Percentiles rank a stretch among this genome's conserved stretches.
Conservation (phyloP, 2,888 invertebrate species). For the Hylaea fasciaria region DNA sequence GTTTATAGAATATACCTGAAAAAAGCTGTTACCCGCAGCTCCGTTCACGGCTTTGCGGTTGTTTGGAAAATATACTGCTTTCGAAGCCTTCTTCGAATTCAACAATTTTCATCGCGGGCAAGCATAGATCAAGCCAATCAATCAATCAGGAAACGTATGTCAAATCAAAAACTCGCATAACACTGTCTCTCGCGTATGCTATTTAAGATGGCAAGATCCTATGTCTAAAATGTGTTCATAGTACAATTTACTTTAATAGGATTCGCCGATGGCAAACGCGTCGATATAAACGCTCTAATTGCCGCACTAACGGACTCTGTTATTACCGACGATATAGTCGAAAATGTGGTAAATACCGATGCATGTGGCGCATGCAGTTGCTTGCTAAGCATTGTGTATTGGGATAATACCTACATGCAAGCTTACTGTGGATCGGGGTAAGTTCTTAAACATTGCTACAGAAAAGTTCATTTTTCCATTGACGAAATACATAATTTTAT, state of each 20-base stretch:
- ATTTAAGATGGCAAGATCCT: conserved; percentile 56
- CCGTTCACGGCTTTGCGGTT: no score
- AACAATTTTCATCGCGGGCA: no score
- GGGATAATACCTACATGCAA: conserved; percentile 23
- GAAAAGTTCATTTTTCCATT: no score
- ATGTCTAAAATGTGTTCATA: conserved; percentile 54
- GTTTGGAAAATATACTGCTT: no score
- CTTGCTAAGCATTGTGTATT: conserved; percentile 36
- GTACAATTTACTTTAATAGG: conserved; percentile 54
- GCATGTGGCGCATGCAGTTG: conserved; percentile 31
- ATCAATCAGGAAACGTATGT: no score
- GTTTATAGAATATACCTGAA: background rate
- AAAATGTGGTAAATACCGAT: conserved; percentile 38
- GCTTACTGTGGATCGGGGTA: conserved; percentile 18
- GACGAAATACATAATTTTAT: no score
- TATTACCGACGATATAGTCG: conserved; percentile 40
- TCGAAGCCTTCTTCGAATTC: no score
- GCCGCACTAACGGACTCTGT: conserved; percentile 40
- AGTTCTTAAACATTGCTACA: no score
- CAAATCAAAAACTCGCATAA: conserved; percentile 13
- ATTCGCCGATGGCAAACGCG: conserved; percentile 43
- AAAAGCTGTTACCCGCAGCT: no score
- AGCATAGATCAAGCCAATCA: conserved; percentile 16
- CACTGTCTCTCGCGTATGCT: background rate
- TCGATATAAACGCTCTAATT: conserved; percentile 40